Evolutionary conservation across 2,888 invertebrate genomes (phyloP), one percentile per base, ranked within the genome.

Genomic region (Cinara cedri): DNA sequence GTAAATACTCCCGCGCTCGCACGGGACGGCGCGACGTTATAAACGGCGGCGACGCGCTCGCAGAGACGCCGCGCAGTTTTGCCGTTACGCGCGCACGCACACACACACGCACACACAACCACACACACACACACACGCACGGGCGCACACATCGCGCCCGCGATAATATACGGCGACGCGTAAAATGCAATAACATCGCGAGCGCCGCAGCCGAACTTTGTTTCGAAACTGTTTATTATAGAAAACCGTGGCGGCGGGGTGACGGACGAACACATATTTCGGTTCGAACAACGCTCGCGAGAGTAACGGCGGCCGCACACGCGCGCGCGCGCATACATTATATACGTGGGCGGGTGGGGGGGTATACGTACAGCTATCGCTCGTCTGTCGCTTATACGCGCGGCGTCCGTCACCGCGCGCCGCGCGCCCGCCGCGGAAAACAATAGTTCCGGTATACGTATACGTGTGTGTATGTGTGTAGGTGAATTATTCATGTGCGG

Each of bases 401-500:
- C 3, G 8, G 21, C 68, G 68, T 68, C 68, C 51, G n/a, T 54
- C 68, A 68, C 13, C 26, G 0, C 8, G 6, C 24, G 10, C 4
- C 16, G 21, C 14, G 14, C 26, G 21, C 57, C 26, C 13, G 9
- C 16, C 34, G 46, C 16, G 21, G 65, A 65, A 75, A 75, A 75
- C 74, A 75, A 75, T 75, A 74, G 74, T 75, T 75, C 65, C n/a
- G 44, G 62, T 34, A 34, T 34, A 34, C n/a, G n/a, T n/a, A n/a
- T n/a, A n/a, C n/a, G n/a, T n/a, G n/a, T n/a, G n/a, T n/a, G n/a
- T n/a, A n/a, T n/a, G n/a, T n/a, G n/a, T 34, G 6, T 34, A 75
- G 74, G 76, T 68, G 76, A 78, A 78, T 78, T 68, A 78, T 78
- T 78, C 68, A 68, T 68, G 76, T 78, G 76, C 76, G 68, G 76